Evolutionary conservation across 2,113 vertebrate genomes (phyloP).

Genomic region (Mesoclemmys tuberculata): DNA sequence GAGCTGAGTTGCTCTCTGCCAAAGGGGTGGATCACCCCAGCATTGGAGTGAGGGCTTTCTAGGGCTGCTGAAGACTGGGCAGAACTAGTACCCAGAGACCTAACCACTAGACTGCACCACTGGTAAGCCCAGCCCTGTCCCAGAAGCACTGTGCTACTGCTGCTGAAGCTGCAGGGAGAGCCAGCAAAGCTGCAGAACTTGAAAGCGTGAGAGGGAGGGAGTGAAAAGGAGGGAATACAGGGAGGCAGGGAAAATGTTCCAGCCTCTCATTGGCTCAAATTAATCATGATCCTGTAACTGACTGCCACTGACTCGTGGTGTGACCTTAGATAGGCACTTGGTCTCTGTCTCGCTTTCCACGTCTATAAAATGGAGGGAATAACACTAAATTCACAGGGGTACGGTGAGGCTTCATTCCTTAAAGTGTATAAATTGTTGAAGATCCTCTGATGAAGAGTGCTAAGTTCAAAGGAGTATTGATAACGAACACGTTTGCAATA

Average conservation of each 20-base stretch:
- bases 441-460: background rate
- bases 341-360: background rate
- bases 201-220: background rate
- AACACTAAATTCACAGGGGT: background rate
- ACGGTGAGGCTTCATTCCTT: background rate
- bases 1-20: background rate
- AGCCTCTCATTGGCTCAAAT: background rate
- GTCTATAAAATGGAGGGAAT: background rate
- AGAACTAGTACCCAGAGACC: background rate
- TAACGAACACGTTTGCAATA: slow-evolving; percentile 20
- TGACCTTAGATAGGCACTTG: background rate
- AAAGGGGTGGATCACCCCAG: background rate
- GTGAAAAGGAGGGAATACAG: background rate
- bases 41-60: background rate
- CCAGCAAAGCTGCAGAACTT: background rate
- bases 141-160: background rate
- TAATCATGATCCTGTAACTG: background rate
- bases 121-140: background rate
- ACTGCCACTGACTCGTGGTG: background rate
- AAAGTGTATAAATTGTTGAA: background rate
- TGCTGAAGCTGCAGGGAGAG: background rate
- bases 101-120: background rate
- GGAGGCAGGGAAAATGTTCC: background rate
- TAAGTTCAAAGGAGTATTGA: background rate
- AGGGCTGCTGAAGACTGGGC: background rate